Evolutionary conservation across 1,140 invertebrate species (phyloP).

Genomic region (Asobara japonica): DNA sequence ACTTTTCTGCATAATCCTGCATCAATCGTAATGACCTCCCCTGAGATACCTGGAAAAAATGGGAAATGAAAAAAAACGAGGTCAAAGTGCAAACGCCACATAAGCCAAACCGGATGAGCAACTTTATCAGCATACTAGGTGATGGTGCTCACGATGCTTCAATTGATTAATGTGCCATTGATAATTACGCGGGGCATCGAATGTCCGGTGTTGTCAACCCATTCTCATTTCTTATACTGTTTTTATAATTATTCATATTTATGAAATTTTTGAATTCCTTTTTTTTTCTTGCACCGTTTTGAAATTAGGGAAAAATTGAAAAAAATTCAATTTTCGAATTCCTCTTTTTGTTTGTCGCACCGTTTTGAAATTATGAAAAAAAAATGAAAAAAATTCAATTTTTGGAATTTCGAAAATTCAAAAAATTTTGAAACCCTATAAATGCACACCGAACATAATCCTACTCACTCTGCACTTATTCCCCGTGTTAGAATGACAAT

Average conservation of each 20-base stretch:
- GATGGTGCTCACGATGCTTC: slow-evolving; percentile 18
- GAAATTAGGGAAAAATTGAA: too few relatives aligned
- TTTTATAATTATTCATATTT: background rate
- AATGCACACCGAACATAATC: too few relatives aligned
- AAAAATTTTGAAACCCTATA: too few relatives aligned
- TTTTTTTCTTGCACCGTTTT: too few relatives aligned
- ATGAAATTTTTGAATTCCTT: too few relatives aligned
- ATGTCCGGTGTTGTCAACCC: background rate
- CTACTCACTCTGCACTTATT: too few relatives aligned
- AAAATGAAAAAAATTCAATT: too few relatives aligned
- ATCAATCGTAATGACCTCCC: slow-evolving; percentile 58
- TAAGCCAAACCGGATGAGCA: slow-evolving; percentile 31
- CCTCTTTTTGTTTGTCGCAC: too few relatives aligned
- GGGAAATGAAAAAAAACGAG: background rate
- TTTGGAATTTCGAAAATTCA: too few relatives aligned
- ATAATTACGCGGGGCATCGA: background rate
- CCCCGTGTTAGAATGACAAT: too few relatives aligned
- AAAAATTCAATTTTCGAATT: too few relatives aligned
- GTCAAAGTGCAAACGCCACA: background rate
- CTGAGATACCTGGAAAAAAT: slow-evolving; percentile 54
- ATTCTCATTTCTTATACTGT: background rate
- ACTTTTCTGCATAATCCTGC: slow-evolving; percentile 59
- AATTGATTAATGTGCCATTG: slow-evolving; percentile 24
- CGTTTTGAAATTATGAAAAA: too few relatives aligned
- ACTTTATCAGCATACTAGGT: slow-evolving; percentile 23